Evolutionary conservation across 2,113 vertebrate species (phyloP).

Genomic region (Calypte anna): DNA sequence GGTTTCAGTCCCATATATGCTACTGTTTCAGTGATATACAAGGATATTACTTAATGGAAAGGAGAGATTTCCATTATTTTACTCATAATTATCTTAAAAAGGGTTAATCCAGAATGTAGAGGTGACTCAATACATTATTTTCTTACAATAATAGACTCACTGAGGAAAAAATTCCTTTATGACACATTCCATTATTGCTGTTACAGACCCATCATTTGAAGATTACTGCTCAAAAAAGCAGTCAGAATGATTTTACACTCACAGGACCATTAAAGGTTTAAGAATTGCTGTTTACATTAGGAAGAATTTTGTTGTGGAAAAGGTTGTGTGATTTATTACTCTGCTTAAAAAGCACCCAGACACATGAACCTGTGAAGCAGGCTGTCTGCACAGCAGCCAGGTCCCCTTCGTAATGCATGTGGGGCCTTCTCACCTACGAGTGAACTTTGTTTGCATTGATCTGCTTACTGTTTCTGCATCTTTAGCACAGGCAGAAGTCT

Average conservation of each 20-base stretch:
- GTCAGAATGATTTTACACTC: conserved; percentile 54
- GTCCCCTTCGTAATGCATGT: accelerated
- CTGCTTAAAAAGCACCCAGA: neutral
- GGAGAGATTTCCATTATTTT: neutral
- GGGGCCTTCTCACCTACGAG: neutral
- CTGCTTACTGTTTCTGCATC: neutral
- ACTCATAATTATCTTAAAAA: conserved; percentile 35
- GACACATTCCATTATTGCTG: conserved; percentile 17
- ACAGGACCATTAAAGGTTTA: conserved; percentile 41
- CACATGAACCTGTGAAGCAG: neutral
- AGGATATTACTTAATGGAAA: conserved; percentile 4
- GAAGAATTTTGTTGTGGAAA: neutral
- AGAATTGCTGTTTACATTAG: conserved; percentile 24
- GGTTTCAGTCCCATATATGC: neutral
- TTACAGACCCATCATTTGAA: conserved; percentile 59
- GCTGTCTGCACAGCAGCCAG: neutral
- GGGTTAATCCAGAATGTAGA: conserved; percentile 44
- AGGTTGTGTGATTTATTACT: neutral
- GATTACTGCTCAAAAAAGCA: conserved; percentile 47
- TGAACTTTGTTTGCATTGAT: neutral
- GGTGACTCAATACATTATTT: conserved; percentile 7
- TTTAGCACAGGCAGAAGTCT: neutral
- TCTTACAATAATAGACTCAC: conserved; percentile 26
- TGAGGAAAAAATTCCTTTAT: conserved; percentile 39
- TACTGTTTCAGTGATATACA: neutral